These are phyloP conservation scores for Betta splendens DNA, from an alignment of 2,797 vertebrate genomes.

Conservation along the genomic window DNA sequence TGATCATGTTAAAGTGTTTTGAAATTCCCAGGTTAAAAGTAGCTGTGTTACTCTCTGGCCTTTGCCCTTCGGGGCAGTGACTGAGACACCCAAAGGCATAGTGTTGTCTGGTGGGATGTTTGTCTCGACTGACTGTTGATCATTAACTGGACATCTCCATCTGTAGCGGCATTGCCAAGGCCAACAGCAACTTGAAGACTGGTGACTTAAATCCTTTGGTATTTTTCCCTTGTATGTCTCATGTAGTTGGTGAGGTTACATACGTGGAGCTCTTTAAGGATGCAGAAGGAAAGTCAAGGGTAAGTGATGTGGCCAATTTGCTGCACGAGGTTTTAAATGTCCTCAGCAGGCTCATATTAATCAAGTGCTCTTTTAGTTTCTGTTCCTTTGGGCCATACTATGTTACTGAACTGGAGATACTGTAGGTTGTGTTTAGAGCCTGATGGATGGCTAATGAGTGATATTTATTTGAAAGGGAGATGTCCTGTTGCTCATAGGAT, in stretches of 20 bases:
- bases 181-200: constrained; percentile 92
- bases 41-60: constrained; percentile 92
- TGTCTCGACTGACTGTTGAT: constrained; percentile 98
- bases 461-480: constrained; percentile 81
- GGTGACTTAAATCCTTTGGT: constrained; percentile 99
- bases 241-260: constrained; percentile 99
- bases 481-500: constrained; percentile 83
- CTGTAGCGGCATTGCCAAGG: constrained; percentile 97
- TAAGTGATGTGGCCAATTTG: constrained; percentile 98
- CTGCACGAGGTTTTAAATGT: constrained; percentile 97
- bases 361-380: constrained; percentile 79
- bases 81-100: constrained; percentile 91
- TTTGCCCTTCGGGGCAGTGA: constrained; percentile 93
- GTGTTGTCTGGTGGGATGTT: constrained; percentile 93
- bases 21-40: constrained; percentile 90
- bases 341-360: constrained; percentile 93
- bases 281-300: constrained; percentile 99
- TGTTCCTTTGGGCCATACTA: constrained; percentile 75
- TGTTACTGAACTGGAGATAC: constrained; percentile 77
- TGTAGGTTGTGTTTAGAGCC: constrained; percentile 80
- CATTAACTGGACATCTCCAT: constrained; percentile 94
- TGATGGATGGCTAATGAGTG: constrained; percentile 79
- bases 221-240: constrained; percentile 99
- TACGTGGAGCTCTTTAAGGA: constrained; percentile 99
- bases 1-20: constrained; percentile 90